A percentile compares a stretch with the other conserved stretches of the same genome.
Evolutionary conservation across 1,140 invertebrate species (phyloP).

Genomic region (Temnothorax curvispinosus): DNA sequence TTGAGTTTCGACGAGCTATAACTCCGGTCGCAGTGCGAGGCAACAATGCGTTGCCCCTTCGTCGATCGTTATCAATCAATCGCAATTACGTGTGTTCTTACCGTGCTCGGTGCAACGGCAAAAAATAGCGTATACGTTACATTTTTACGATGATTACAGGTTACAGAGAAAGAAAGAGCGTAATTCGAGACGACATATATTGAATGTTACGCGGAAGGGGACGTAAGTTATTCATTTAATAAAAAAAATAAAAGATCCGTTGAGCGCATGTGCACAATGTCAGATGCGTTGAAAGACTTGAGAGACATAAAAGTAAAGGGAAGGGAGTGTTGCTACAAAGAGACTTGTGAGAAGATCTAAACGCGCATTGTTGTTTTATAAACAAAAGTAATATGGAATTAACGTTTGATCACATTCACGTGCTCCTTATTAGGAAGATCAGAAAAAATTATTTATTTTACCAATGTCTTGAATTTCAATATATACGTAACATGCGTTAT

Average conservation of each 20-base stretch:
- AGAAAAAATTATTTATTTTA: not conserved
- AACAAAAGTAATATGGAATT: not conserved
- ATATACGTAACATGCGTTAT: not conserved
- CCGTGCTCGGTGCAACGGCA: not conserved
- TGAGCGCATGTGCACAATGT: not conserved
- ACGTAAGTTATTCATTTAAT: constrained; percentile 4
- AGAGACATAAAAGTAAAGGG: not conserved
- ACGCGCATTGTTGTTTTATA: not conserved
- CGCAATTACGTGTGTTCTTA: constrained; percentile 14
- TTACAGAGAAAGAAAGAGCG: constrained; percentile 20
- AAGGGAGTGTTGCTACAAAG: constrained; percentile 1
- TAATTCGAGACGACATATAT: constrained; percentile 11
- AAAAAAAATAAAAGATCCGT: not conserved
- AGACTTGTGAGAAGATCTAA: not conserved
- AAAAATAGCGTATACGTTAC: constrained; percentile 17
- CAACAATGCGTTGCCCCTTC: constrained; percentile 9
- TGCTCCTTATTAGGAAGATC: not conserved
- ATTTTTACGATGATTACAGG: constrained; percentile 15
- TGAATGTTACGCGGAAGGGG: not conserved
- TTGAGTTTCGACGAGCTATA: constrained; percentile 20
- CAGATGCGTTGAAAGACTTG: constrained; percentile 9
- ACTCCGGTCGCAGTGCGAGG: not conserved
- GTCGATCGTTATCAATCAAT: constrained; percentile 44
- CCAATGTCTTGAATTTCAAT: not conserved
- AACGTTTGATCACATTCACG: not conserved